Conservation (phyloP, 2,113 vertebrate species). For the Ammospiza nelsoni region DNA sequence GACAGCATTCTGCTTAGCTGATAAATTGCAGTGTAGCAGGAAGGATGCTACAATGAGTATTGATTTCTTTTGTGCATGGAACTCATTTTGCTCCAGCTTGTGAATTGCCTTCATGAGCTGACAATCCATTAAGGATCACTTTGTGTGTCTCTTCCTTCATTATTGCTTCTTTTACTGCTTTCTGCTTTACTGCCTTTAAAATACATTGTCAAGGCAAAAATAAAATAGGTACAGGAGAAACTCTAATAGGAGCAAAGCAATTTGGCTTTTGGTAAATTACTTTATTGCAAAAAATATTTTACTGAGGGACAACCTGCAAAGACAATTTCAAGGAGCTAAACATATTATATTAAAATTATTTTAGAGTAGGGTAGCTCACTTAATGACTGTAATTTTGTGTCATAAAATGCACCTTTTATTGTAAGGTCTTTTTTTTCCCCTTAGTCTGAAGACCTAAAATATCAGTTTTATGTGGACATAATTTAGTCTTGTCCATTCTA, state of each 20-base stretch:
- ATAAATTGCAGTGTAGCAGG: slow-evolving; percentile 61
- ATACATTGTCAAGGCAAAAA: slow-evolving; percentile 61
- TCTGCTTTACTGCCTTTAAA: slow-evolving; percentile 73
- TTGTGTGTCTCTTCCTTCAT: slow-evolving; percentile 70
- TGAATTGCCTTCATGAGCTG: slow-evolving; percentile 65
- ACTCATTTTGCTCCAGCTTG: slow-evolving; percentile 68
- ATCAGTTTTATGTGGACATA: background rate
- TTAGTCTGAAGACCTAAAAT: background rate
- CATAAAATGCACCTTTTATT: slow-evolving; percentile 1
- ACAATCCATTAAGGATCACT: slow-evolving; percentile 72
- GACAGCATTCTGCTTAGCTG: slow-evolving; percentile 64
- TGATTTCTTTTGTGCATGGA: slow-evolving; percentile 74
- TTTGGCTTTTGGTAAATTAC: slow-evolving; percentile 49
- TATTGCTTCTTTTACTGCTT: slow-evolving; percentile 72
- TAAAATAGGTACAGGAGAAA: slow-evolving; percentile 59
- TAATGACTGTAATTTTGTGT: slow-evolving; percentile 1
- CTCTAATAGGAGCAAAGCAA: slow-evolving; percentile 21
- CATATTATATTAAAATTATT: slow-evolving; percentile 1
- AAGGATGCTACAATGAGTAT: slow-evolving; percentile 71
- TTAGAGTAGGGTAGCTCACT: background rate
- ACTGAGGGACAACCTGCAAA: background rate
- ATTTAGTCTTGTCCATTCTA: background rate
- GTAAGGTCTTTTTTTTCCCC: background rate
- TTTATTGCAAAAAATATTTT: slow-evolving; percentile 45
- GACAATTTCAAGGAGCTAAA: slow-evolving; percentile 12